Evolutionary conservation across 2,797 vertebrate genomes (phyloP), one percentile per base, ranked within the genome.

Genomic region (Melanogrammus aeglefinus): DNA sequence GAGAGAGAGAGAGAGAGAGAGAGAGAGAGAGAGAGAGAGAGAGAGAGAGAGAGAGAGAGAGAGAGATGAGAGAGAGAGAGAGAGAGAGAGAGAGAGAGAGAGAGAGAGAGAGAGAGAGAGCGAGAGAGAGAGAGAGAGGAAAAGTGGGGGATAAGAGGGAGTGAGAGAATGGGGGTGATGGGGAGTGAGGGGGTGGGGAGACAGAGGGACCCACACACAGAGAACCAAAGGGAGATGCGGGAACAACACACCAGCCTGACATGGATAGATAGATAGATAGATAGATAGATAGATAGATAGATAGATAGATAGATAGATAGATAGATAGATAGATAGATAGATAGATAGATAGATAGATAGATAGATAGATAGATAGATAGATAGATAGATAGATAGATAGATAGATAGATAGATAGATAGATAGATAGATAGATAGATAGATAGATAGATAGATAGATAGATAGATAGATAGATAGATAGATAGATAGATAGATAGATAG

Each of bases 1-100:
- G 31, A 31, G 29, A 31, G 29, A 31, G 29, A 31, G 29, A 82
- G 72, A 79, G 33, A 80, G 76, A 76, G 72, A 51, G 47, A 66
- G 38, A 14, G 71, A 13, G 41, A 2, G 41, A 10, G 41, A 44
- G 41, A 13, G 41, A 10, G 41, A 13, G 41, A 31, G 29, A n/a
- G 29, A 31, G 31, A 31, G 29, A 31, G 29, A 31, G 29, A 31
- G 29, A 31, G n/a, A n/a, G n/a, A n/a, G n/a, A n/a, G n/a, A n/a
- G n/a, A n/a, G n/a, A n/a, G n/a, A n/a, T n/a, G 41, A 10, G 41
- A 13, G 41, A 31, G 29, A n/a, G n/a, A n/a, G n/a, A n/a, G 76
- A 76, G 72, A 51, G 47, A 66, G 38, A 14, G 71, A 13, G 41
- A 2, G 41, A 10, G 41, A 44, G 41, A 13, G 41, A 10, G 41